Percentiles rank a stretch among this genome's conserved stretches.
Evolutionary conservation across 2,113 vertebrate species (phyloP).

Genomic region (Aphyosemion australe): DNA sequence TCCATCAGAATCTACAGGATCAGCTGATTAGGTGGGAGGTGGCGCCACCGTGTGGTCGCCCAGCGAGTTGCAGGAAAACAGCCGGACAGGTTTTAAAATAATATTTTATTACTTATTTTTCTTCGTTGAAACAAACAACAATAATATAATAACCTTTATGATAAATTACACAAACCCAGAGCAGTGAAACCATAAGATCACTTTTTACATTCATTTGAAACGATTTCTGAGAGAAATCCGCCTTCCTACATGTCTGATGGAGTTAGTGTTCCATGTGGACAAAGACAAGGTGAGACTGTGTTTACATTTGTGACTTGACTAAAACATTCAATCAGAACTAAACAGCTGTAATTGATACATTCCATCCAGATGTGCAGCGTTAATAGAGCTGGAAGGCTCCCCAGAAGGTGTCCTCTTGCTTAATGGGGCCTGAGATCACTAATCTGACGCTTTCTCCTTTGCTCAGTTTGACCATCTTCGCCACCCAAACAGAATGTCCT

Average conservation of each 20-base stretch:
- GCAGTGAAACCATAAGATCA: slow-evolving; percentile 10
- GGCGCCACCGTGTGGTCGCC: slow-evolving; percentile 47
- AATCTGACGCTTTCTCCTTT: slow-evolving; percentile 46
- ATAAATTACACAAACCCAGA: slow-evolving; percentile 57
- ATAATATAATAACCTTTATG: slow-evolving; percentile 9
- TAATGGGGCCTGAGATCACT: not conserved
- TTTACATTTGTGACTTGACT: not conserved
- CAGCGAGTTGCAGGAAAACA: accelerated
- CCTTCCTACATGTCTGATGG: slow-evolving; percentile 5
- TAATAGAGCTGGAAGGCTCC: slow-evolving; percentile 57
- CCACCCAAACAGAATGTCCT: slow-evolving; percentile 46
- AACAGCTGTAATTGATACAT: not conserved
- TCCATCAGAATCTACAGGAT: not conserved
- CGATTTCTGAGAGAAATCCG: not conserved
- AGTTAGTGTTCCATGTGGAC: slow-evolving; percentile 16
- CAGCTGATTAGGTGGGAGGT: slow-evolving; percentile 1
- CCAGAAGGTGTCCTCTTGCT: slow-evolving; percentile 57
- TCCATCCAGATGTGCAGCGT: not conserved
- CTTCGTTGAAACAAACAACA: not conserved
- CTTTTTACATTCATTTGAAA: slow-evolving; percentile 17
- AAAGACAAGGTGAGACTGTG: not conserved
- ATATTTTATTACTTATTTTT: slow-evolving; percentile 2
- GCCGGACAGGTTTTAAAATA: not conserved
- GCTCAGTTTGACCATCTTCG: slow-evolving; percentile 34
- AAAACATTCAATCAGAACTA: not conserved